These are phyloP conservation scores for Trachelus stipa DNA, from an alignment of 2,888 invertebrate genomes.

Conservation along the genomic window DNA sequence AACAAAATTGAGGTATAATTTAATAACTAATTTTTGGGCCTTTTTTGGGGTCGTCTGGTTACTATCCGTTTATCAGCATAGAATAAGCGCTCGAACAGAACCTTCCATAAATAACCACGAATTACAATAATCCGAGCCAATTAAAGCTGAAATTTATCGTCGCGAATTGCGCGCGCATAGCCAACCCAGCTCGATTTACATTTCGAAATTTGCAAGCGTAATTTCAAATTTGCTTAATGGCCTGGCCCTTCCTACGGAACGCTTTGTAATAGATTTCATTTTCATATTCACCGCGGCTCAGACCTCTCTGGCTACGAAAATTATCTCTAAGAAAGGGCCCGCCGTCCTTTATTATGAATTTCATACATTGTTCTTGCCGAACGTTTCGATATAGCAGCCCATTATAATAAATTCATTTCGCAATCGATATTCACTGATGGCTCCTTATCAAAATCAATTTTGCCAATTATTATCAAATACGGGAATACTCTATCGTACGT, in stretches of 20 bases:
- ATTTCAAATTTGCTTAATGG: slow-evolving; percentile 56
- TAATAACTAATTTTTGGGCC: slow-evolving; percentile 52
- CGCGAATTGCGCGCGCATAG: slow-evolving; percentile 42
- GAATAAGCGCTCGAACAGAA: not conserved
- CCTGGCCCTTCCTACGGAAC: slow-evolving; percentile 14
- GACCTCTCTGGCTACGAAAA: slow-evolving; percentile 5
- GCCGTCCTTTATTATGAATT: slow-evolving; percentile 49
- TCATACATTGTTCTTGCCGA: slow-evolving; percentile 38
- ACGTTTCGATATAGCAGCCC: not conserved
- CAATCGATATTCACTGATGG: not conserved
- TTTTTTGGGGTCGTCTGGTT: slow-evolving; percentile 33
- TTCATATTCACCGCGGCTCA: slow-evolving; percentile 43
- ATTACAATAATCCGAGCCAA: slow-evolving; percentile 64
- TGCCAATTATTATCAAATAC: not conserved
- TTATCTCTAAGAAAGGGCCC: slow-evolving; percentile 41
- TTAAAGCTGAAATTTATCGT: slow-evolving; percentile 63
- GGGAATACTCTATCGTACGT: not conserved
- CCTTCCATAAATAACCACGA: slow-evolving; percentile 56
- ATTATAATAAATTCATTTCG: not conserved
- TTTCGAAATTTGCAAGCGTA: slow-evolving; percentile 61
- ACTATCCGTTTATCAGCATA: not conserved
- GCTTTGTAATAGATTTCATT: slow-evolving; percentile 51
- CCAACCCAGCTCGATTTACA: slow-evolving; percentile 49
- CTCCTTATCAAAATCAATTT: slow-evolving; percentile 7
- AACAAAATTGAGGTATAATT: slow-evolving; percentile 50